phyloP scores from a whole-genome alignment of 2,888 invertebrate genomes.

The Pristionchus entomophagus region DNA sequence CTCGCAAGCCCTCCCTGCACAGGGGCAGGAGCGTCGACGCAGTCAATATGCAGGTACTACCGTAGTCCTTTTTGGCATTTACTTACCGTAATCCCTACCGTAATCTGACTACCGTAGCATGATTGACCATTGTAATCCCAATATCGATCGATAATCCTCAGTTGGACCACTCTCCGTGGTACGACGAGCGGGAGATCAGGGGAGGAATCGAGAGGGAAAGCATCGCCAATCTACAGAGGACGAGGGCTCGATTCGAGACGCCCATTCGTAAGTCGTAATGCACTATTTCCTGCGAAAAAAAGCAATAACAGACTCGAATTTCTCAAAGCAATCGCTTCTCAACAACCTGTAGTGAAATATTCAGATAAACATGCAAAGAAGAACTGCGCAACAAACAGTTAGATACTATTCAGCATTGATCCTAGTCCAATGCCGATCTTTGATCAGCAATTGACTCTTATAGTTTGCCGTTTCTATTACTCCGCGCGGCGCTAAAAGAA shows the following conservation, averaged over 20 bases:
- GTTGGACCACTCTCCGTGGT: constrained; percentile 42
- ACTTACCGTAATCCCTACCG: neutral
- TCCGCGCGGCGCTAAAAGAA: neutral
- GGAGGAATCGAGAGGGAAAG: constrained; percentile 43
- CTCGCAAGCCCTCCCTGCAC: constrained; percentile 15
- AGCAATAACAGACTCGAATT: too few species aligned
- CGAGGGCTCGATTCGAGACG: constrained; percentile 40
- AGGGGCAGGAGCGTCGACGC: constrained; percentile 44
- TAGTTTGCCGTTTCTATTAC: constrained; percentile 1
- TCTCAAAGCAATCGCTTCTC: too few species aligned
- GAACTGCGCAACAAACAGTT: too few species aligned
- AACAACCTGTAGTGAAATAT: too few species aligned
- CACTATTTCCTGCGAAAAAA: too few species aligned
- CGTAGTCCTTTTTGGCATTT: neutral
- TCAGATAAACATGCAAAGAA: too few species aligned
- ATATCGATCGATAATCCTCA: neutral
- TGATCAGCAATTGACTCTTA: too few species aligned
- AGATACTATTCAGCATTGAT: too few species aligned
- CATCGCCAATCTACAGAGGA: constrained; percentile 37
- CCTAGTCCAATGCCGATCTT: too few species aligned
- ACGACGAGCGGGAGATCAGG: constrained; percentile 35
- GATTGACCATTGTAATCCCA: neutral
- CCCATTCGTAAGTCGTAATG: constrained; percentile 8
- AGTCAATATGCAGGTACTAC: constrained; percentile 36
- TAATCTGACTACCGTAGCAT: neutral